A percentile compares a stretch with the other conserved stretches of the same genome.
phyloP scores from a whole-genome alignment of 1,140 invertebrate genomes.

The Muscidifurax raptorellus region DNA sequence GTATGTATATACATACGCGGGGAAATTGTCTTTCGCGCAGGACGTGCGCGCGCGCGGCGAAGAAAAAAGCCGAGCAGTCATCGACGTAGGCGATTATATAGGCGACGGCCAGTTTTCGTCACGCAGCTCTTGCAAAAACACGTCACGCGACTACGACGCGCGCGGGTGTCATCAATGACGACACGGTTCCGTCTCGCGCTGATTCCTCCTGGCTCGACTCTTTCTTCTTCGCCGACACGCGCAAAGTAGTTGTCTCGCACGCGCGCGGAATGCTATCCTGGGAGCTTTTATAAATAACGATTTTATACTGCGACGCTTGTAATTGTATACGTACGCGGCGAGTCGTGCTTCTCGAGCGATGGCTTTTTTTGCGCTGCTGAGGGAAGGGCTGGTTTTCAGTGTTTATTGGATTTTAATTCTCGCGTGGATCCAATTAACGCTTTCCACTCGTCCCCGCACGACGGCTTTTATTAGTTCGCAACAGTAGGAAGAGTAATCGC shows the following conservation, averaged over 20 bases:
- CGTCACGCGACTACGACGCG: conserved; percentile 15
- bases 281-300: conserved; percentile 37
- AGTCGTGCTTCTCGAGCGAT: too few relatives aligned
- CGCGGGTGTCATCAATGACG: conserved; percentile 35
- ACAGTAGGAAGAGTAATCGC: too few relatives aligned
- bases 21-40: too few relatives aligned
- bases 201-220: not conserved
- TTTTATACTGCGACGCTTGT: not conserved
- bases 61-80: conserved; percentile 16
- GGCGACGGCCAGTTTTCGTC: not conserved
- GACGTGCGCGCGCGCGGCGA: not conserved
- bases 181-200: not conserved
- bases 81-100: not conserved
- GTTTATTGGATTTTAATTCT: too few relatives aligned
- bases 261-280: conserved; percentile 3
- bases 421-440: too few relatives aligned
- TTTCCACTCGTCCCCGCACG: too few relatives aligned
- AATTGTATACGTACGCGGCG: not conserved
- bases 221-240: not conserved
- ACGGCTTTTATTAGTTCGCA: too few relatives aligned
- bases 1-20: too few relatives aligned
- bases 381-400: too few relatives aligned
- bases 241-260: not conserved
- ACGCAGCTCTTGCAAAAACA: not conserved
- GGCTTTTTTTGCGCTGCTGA: too few relatives aligned